Base-by-base conservation (phyloP, 2,888 invertebrate species). In the Ichneumon xanthorius region DNA sequence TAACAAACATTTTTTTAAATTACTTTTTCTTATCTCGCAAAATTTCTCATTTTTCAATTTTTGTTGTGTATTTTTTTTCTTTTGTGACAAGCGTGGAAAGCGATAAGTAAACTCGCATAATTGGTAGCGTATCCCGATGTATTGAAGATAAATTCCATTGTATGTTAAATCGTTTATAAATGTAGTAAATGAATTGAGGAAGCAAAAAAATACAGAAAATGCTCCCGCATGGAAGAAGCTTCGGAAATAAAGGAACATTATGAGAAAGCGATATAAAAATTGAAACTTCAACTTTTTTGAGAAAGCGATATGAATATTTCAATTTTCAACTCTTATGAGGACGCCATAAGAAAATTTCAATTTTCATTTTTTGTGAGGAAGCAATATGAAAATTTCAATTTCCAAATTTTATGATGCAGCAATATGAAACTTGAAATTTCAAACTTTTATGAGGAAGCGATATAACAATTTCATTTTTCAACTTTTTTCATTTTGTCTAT, bases 141-240 rank as follows among this genome's bases (percentile, higher is more conserved):
- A 40, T 40, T 45, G 55, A 75, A 33, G 33, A 33, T 33, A 33
- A 33, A 33, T 2, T 53, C 19, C 19, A 16, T n/a, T 53, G n/a
- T n/a, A n/a, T 7, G 6, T 7, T 2, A 53, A 16, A 53, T 53
- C 19, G n/a, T 6, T 53, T n/a, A 19, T 19, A 53, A 53, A 53
- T 19, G 5, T 53, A 22, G 22, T 19, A 55, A 19, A 55, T 11
- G 1, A 22, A 55, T 11, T 55, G 1, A 9, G 6, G 7, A 7
- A 1, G 22, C 22, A 11, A 1, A 22, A 22, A 55, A 9, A 19
- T 55, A 9, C 9, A 9, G 33, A 33, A 33, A 6, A 33, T 33
- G 33, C 33, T 55, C 9, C 19, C 40, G 55, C 73, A 11, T 22
- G 22, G 67, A 63, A 80, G 84, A 76, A 81, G 19, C 53, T 6